Evolutionary conservation across 1,140 invertebrate genomes (phyloP).

Genomic region (Drosophila ironensis): DNA sequence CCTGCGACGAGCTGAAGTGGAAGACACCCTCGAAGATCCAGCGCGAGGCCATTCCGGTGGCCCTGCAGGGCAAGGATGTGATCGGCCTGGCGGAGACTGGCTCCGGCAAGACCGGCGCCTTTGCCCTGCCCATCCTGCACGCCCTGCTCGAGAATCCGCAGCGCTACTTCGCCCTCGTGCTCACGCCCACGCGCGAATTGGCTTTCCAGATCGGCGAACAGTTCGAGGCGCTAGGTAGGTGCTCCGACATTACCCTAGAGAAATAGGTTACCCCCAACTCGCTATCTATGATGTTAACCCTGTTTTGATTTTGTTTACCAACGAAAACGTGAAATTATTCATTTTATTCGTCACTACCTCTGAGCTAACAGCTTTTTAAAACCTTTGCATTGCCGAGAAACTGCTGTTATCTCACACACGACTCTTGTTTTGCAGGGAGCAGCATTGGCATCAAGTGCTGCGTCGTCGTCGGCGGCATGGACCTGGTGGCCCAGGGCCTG

Average conservation of each 20-base stretch:
- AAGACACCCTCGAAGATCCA: conserved; percentile 97
- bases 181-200: conserved; percentile 98
- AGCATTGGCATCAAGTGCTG: conserved; percentile 96
- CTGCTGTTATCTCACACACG: not conserved
- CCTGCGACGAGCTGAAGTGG: conserved; percentile 97
- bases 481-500: conserved; percentile 96
- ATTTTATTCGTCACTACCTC: conserved; percentile 81
- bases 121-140: conserved; percentile 97
- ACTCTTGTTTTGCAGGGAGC: conserved; percentile 83
- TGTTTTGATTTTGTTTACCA: conserved; percentile 67
- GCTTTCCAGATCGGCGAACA: conserved; percentile 98
- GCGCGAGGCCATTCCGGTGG: conserved; percentile 94
- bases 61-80: conserved; percentile 95
- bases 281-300: conserved; percentile 75
- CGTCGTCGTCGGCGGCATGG: conserved; percentile 98
- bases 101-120: conserved; percentile 98
- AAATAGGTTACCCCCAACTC: not conserved
- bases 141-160: conserved; percentile 94
- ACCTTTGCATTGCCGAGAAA: not conserved
- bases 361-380: conserved; percentile 33
- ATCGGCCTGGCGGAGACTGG: conserved; percentile 99
- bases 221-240: conserved; percentile 94
- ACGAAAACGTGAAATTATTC: conserved; percentile 75
- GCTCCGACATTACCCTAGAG: not conserved
- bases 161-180: conserved; percentile 95